Evolutionary conservation across 2,797 vertebrate genomes (phyloP).

Genomic region (Dromococcyx pavoninus): DNA sequence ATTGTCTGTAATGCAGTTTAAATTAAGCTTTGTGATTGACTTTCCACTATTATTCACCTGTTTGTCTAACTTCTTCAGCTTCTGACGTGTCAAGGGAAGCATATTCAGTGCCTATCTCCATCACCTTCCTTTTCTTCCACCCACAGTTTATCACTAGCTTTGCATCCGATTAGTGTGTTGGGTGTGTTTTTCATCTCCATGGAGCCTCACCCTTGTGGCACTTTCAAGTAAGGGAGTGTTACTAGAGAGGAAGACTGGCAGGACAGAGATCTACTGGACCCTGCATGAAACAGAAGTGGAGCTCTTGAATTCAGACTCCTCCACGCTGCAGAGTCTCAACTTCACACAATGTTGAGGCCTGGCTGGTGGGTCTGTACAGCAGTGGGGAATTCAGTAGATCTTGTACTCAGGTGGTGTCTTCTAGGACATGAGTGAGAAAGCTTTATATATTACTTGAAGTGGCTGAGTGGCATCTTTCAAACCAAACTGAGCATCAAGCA

Average conservation of each 20-base stretch:
- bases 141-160: background rate
- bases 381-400: background rate
- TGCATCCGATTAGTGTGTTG: fast-evolving
- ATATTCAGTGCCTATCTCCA: background rate
- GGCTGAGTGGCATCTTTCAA: background rate
- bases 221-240: background rate
- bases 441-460: background rate
- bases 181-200: background rate
- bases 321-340: fast-evolving
- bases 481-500: background rate
- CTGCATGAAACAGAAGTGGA: background rate
- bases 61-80: background rate
- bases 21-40: background rate
- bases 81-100: background rate
- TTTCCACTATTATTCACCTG: background rate
- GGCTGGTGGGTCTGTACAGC: background rate
- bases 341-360: background rate
- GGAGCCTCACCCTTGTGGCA: background rate
- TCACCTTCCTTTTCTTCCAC: background rate
- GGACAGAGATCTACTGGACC: background rate
- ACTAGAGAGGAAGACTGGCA: background rate
- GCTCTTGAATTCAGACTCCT: background rate
- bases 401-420: background rate
- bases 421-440: background rate
- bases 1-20: background rate